Percentiles rank a stretch among this genome's conserved stretches.
These are phyloP conservation scores for Eriocheir sinensis DNA, from an alignment of 1,140 invertebrate genomes.

Conservation along the genomic window DNA sequence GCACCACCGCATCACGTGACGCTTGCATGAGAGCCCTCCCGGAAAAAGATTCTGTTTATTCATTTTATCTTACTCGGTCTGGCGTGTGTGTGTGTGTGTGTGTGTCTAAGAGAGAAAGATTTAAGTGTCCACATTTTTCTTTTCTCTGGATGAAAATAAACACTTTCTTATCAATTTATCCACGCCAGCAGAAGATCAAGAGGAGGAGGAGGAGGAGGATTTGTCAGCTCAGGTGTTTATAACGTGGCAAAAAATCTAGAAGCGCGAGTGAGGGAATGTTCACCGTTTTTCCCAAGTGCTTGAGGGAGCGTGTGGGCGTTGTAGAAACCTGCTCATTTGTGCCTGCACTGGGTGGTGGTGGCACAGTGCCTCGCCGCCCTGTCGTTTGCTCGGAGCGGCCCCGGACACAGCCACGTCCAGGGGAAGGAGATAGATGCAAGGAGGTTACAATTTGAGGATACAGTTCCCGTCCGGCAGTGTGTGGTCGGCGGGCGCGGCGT, in stretches of 20 bases:
- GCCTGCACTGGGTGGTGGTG: neutral
- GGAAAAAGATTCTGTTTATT: conserved; percentile 36
- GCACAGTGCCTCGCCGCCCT: neutral
- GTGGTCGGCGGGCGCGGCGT: neutral
- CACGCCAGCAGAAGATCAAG: neutral
- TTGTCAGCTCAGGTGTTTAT: neutral
- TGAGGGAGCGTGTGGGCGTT: neutral
- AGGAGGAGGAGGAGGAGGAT: neutral
- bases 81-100: conserved; percentile 51
- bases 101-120: neutral
- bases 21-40: conserved; percentile 42
- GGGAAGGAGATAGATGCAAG: neutral
- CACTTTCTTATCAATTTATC: neutral
- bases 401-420: neutral
- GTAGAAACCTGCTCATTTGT: neutral
- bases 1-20: conserved; percentile 64
- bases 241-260: too few species aligned
- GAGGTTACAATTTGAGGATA: too few species aligned
- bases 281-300: neutral
- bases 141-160: neutral
- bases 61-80: conserved; percentile 31
- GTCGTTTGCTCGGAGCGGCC: neutral
- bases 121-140: neutral
- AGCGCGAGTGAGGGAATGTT: too few species aligned
- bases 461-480: neutral